phyloP scores from a whole-genome alignment of 1,140 invertebrate genomes.

The Caligus rogercresseyi region DNA sequence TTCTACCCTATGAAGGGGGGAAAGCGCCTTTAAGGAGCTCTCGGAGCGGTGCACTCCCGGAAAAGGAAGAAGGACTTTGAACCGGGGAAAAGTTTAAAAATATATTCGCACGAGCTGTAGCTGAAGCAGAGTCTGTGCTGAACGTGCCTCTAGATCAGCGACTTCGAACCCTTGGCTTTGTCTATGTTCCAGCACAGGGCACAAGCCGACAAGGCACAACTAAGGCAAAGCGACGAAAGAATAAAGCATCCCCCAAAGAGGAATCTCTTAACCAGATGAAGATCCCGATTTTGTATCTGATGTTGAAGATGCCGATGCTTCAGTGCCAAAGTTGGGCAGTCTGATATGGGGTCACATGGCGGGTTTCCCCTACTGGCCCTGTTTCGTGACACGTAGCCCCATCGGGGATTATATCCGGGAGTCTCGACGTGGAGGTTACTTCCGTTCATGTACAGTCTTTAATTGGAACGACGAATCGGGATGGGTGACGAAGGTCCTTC shows the following conservation, averaged over 20 bases:
- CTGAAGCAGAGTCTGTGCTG: not conserved
- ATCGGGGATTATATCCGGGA: not conserved
- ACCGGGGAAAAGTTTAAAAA: not conserved
- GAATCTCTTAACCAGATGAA: not conserved
- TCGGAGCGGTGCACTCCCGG: not conserved
- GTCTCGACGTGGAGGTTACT: constrained; percentile 10
- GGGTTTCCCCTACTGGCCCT: constrained; percentile 19
- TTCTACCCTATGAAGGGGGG: not conserved
- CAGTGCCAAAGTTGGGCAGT: not conserved
- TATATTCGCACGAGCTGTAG: constrained; percentile 3
- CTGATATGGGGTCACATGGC: constrained; percentile 18
- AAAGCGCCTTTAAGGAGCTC: not conserved
- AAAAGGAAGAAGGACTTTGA: not conserved
- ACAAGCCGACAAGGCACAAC: not conserved
- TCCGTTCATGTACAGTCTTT: too few relatives aligned
- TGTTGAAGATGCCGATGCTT: not conserved
- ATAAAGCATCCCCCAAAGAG: not conserved
- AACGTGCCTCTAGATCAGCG: not conserved
- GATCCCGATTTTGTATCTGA: constrained; percentile 2
- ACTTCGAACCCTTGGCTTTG: not conserved
- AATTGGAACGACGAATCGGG: constrained; percentile 19
- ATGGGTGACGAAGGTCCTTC: constrained; percentile 10
- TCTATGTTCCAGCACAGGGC: not conserved
- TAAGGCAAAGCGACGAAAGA: not conserved
- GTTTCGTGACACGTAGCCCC: constrained; percentile 12